Base-by-base conservation (phyloP, 2,113 vertebrate species). In the Myiopsitta monachus region DNA sequence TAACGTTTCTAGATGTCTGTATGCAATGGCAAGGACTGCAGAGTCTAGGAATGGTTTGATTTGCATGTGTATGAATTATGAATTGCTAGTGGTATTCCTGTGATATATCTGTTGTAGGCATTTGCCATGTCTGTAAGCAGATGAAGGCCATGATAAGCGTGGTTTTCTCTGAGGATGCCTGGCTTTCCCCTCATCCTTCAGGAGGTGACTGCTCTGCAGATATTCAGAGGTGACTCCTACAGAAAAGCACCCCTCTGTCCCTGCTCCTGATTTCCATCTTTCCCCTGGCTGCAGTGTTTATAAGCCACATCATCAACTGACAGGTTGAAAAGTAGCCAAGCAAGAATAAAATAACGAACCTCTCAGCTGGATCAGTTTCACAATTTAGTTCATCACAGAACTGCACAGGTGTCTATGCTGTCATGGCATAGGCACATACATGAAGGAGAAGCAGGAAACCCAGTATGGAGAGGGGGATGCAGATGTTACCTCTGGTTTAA, bases 131-230 rank as follows among this genome's bases (percentile, higher is more conserved):
- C 54, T 4, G 74, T 23, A 52, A 57, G 54, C 46, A 30, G 46
- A 17, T 14, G 55, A 28, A 39, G 75, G n/a, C 33, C n/a, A 10
- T 1, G n/a, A 4, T 26, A 19, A 62, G 23, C 0, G 2, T 10
- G 54, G 15, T 44, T 75, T 39, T 33, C 36, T 27, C 54, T 51
- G 51, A 51, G 47, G 74, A 17, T 64, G n/a, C 62, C 36, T 11
- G 51, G 14, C 57, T 76, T 57, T 39, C 49, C 46, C 46, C 33
- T 8, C 27, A 14, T 28, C 82, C 55, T 27, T 41, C 72, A 17
- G 55, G 24, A 76, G 6, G 21, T 5, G 24, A 14, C 30, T 38
- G 27, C 41, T 51, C 39, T 38, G 43, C n/a, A 7, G 3, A 51
- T 15, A 11, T n/a, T 52, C 57, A 7, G 21, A 3, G 13, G 36